Percentiles rank a stretch among this genome's conserved stretches.
phyloP scores from a whole-genome alignment of 2,888 invertebrate genomes.

The Aphrophora alni region DNA sequence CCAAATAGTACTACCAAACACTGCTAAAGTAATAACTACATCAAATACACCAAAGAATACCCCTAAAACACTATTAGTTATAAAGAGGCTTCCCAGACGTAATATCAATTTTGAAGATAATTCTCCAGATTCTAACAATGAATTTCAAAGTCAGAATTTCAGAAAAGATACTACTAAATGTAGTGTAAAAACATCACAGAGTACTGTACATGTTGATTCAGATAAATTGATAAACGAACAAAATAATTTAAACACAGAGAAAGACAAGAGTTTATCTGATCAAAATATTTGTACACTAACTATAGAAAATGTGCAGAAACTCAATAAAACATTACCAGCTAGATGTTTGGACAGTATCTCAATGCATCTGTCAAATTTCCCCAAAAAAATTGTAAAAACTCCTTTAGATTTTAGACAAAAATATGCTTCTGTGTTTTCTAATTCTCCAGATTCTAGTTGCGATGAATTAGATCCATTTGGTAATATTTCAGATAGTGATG shows the following conservation, averaged over 20 bases:
- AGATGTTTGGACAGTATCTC: not conserved
- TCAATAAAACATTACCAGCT: not conserved
- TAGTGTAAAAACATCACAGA: not conserved
- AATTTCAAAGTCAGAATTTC: not conserved
- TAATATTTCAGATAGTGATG: not conserved
- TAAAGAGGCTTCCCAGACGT: not conserved
- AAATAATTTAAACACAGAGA: not conserved
- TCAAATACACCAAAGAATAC: not conserved
- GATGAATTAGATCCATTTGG: not conserved
- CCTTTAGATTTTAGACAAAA: not conserved
- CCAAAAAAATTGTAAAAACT: not conserved
- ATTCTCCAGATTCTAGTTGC: not conserved
- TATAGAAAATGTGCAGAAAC: not conserved
- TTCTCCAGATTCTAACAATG: not conserved
- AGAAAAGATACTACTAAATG: not conserved
- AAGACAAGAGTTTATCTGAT: not conserved
- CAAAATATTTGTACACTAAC: not conserved
- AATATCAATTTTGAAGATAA: not conserved
- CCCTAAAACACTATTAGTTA: not conserved
- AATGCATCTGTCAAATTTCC: not conserved
- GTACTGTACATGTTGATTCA: not conserved
- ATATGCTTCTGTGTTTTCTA: not conserved
- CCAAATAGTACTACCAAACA: not conserved
- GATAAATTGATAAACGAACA: not conserved
- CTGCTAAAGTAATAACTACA: not conserved